These are phyloP conservation scores for Sinella curviseta DNA, from an alignment of 1,140 invertebrate species.

Conservation along the genomic window DNA sequence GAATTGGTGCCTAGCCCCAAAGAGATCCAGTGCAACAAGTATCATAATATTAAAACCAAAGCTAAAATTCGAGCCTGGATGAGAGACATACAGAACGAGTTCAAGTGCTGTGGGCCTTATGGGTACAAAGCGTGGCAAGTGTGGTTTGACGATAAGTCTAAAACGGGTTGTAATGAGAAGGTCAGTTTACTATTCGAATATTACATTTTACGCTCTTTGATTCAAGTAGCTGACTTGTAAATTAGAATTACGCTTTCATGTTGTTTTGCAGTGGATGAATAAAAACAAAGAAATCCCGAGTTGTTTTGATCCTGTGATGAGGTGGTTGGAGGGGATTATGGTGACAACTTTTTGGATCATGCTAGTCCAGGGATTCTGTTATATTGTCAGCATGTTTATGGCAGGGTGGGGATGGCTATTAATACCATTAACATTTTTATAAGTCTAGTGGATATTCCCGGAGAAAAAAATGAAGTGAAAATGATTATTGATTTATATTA, in stretches of 20 bases:
- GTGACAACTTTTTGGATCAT: not conserved
- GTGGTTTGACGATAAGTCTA: not conserved
- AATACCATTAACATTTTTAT: too few relatives aligned
- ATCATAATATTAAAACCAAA: not conserved
- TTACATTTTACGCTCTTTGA: not conserved
- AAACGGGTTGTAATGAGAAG: not conserved
- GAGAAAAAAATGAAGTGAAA: not conserved
- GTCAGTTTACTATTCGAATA: not conserved
- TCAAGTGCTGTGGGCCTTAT: not conserved
- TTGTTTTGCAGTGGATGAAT: not conserved
- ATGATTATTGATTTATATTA: not conserved
- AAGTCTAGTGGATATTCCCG: too few relatives aligned
- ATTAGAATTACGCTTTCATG: too few relatives aligned
- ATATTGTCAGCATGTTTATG: not conserved
- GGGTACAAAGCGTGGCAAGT: not conserved
- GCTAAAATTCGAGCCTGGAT: not conserved
- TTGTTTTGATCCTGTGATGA: not conserved
- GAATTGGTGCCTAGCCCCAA: too few relatives aligned
- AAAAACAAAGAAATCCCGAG: not conserved
- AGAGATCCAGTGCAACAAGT: not conserved
- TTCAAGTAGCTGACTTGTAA: not conserved
- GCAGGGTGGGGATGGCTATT: not conserved
- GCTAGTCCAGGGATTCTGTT: not conserved
- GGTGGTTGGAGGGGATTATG: not conserved
- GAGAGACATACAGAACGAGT: not conserved